A percentile compares a stretch with the other conserved stretches of the same genome.
phyloP scores from a whole-genome alignment of 2,888 invertebrate genomes.

The Nymphalis polychloros region DNA sequence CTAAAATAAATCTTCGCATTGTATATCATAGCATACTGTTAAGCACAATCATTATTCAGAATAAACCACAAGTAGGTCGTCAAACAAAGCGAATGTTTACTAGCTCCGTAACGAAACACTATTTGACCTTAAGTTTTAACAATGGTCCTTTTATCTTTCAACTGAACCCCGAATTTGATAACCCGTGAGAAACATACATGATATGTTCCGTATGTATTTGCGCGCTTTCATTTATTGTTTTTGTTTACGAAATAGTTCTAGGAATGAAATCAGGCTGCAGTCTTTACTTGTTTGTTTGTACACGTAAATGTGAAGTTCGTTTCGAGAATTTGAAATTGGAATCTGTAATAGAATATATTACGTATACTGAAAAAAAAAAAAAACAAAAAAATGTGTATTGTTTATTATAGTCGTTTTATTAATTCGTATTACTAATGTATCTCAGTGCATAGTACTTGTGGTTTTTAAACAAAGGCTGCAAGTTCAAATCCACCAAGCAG shows the following conservation, averaged over 20 bases:
- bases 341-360: no score
- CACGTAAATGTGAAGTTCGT: no score
- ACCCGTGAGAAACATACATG: constrained; percentile 65
- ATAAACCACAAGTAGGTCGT: constrained; percentile 52
- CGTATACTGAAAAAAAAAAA: no score
- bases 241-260: constrained; percentile 16
- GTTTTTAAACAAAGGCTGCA: no score
- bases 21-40: constrained; percentile 1
- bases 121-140: constrained; percentile 57
- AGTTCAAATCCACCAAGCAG: no score
- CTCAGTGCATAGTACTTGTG: no score
- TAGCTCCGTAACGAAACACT: constrained; percentile 53
- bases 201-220: constrained; percentile 14
- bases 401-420: no score
- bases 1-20: background rate
- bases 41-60: constrained; percentile 11
- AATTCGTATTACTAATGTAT: no score
- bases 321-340: no score
- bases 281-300: background rate
- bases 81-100: constrained; percentile 58
- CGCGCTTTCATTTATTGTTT: constrained; percentile 12
- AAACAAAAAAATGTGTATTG: no score
- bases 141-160: constrained; percentile 67
- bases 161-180: constrained; percentile 72
- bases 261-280: background rate